phyloP scores from a whole-genome alignment of 1,140 invertebrate species.

The Drosophila repletoides region DNA sequence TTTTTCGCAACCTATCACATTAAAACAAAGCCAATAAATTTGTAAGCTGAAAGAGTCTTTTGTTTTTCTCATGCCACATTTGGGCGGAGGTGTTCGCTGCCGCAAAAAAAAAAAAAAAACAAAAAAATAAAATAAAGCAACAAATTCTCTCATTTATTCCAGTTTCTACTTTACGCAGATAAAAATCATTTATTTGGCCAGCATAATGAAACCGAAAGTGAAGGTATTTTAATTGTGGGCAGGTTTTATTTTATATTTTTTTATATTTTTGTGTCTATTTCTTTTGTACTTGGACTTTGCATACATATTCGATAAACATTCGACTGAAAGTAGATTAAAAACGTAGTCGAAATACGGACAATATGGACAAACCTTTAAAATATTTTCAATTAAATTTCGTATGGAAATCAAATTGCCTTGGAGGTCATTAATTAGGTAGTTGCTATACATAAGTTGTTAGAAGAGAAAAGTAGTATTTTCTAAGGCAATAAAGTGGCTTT shows the following conservation, averaged over 20 bases:
- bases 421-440: too few species aligned
- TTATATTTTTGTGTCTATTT: conserved; percentile 30
- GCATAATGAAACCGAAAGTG: conserved; percentile 59
- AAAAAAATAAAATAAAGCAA: conserved; percentile 22
- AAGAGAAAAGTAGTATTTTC: too few species aligned
- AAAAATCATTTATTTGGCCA: conserved; percentile 56
- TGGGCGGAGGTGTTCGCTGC: conserved; percentile 58
- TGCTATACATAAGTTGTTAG: too few species aligned
- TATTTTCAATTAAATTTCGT: too few species aligned
- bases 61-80: conserved; percentile 50
- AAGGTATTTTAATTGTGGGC: conserved; percentile 61
- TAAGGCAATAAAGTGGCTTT: too few species aligned
- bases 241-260: conserved; percentile 48
- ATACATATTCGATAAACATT: too few species aligned
- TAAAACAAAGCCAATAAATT: conserved; percentile 56
- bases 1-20: conserved; percentile 41
- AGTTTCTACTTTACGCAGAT: conserved; percentile 51
- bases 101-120: conserved; percentile 23
- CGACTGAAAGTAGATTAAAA: too few species aligned
- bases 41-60: conserved; percentile 45
- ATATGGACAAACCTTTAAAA: too few species aligned
- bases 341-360: too few species aligned
- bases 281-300: too few species aligned
- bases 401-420: too few species aligned
- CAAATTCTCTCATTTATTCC: conserved; percentile 51